Base-by-base conservation (phyloP, 2,797 vertebrate genomes). In the Parauchenoglanis ngamensis region DNA sequence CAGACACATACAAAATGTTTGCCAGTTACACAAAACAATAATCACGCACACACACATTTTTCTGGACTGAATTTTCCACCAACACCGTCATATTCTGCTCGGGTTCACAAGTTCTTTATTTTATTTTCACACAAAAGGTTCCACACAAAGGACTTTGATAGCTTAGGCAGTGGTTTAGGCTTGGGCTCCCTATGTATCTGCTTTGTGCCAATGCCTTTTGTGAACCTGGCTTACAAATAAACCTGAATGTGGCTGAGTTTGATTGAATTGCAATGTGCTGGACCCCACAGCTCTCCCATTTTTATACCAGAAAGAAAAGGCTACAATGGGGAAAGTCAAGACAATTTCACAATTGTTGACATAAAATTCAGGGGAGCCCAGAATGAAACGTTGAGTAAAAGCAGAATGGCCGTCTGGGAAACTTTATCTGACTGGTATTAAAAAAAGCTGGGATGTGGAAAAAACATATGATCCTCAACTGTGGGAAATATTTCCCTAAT, bases 221-320 rank as follows among this genome's bases (percentile, higher is more conserved):
- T 70, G 44, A 87, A 73, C 59, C 52, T 84, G 76, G 31, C 82
- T 87, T 81, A 87, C 63, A 85, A 89, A 75, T 68, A 73, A 86
- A 86, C 80, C 82, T 88, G 59, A 86, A 88, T 84, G 84, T 70
- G 84, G 75, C 25, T 63, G 61, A 72, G 75, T 88, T 84, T 84
- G 49, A 88, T 56, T 84, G 86, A 87, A 89, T 86, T 81, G 56
- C 84, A 85, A 87, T 70, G 65, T 78, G 49, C 31, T 84, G 59
- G 79, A 81, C 83, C 70, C 86, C 87, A 90, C 82, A 85, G 31
- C 73, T 73, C n/a, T 84, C 40, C 59, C 81, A 77, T 70, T 59
- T 88, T 76, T 88, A 65, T 49, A 76, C 15, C 70, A 78, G 54
- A n/a, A 28, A 35, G n/a, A 10, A 52, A 89, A 59, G 31, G 57